Conservation (phyloP, 2,797 vertebrate genomes). For the Perodicticus potto region DNA sequence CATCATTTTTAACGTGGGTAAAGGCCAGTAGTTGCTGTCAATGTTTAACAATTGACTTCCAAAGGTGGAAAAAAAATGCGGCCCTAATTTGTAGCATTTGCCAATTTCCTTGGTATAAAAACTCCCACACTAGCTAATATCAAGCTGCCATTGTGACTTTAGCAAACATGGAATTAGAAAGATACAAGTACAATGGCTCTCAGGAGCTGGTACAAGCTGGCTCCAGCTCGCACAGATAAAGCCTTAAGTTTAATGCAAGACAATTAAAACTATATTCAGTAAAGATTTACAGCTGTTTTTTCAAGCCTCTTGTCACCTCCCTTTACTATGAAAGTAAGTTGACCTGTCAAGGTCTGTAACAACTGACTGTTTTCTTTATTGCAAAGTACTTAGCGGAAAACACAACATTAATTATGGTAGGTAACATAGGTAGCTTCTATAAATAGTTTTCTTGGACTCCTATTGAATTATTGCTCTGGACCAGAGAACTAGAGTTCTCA, state of each 20-base stretch:
- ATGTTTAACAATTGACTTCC: background rate
- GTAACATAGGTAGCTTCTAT: background rate
- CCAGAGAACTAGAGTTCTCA: slow-evolving; percentile 8
- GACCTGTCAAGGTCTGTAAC: slow-evolving; percentile 52
- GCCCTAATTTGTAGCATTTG: background rate
- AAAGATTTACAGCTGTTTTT: slow-evolving; percentile 45
- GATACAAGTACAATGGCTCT: background rate
- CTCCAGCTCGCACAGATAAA: background rate
- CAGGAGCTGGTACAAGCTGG: background rate
- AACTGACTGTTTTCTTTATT: slow-evolving; percentile 50
- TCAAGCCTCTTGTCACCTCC: slow-evolving; percentile 10
- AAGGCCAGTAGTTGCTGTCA: background rate
- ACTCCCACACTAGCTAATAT: background rate
- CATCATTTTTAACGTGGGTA: background rate
- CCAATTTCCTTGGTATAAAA: background rate
- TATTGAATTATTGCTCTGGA: slow-evolving; percentile 6
- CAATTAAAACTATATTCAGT: slow-evolving; percentile 5
- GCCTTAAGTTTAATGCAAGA: background rate
- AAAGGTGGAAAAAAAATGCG: background rate
- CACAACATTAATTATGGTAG: slow-evolving; percentile 23
- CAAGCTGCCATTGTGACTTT: background rate
- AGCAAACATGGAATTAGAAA: slow-evolving; percentile 22
- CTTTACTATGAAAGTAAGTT: slow-evolving; percentile 34
- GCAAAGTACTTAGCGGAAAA: slow-evolving; percentile 30
- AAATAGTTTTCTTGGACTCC: slow-evolving; percentile 48